phyloP scores from a whole-genome alignment of 2,888 invertebrate genomes.

The Piscicola geometra region DNA sequence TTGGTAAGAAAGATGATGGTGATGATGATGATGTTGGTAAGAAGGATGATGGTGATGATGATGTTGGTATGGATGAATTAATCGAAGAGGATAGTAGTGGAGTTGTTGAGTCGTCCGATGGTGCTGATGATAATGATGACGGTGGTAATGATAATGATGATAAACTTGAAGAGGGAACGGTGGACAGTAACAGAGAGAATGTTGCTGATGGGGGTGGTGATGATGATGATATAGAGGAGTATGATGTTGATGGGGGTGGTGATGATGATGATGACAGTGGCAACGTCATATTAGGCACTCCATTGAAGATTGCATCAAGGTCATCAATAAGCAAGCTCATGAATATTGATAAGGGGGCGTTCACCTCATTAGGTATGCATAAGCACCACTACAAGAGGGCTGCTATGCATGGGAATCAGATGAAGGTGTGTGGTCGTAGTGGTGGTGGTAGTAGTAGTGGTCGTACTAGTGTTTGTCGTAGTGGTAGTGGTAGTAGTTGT shows the following conservation, averaged over 20 bases:
- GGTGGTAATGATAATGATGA: slow-evolving; percentile 33
- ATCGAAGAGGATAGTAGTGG: not conserved
- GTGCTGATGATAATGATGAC: slow-evolving; percentile 32
- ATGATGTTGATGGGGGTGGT: slow-evolving; percentile 32
- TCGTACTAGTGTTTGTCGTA: too few species aligned
- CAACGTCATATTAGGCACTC: too few species aligned
- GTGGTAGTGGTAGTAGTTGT: too few species aligned
- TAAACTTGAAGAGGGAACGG: slow-evolving; percentile 27
- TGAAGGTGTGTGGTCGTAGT: too few species aligned
- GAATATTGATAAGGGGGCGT: too few species aligned
- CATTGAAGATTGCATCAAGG: too few species aligned
- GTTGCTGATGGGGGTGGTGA: slow-evolving; percentile 32
- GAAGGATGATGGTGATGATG: not conserved
- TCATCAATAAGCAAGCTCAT: too few species aligned
- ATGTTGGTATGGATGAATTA: slow-evolving; percentile 5
- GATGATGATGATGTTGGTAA: not conserved
- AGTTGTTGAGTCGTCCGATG: not conserved
- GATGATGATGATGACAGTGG: slow-evolving; percentile 34
- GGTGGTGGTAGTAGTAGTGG: too few species aligned
- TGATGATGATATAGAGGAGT: slow-evolving; percentile 33
- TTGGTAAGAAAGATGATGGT: not conserved
- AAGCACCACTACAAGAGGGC: too few species aligned
- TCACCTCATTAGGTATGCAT: too few species aligned
- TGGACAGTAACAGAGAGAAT: slow-evolving; percentile 29
- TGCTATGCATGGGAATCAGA: slow-evolving; percentile 53